Base-by-base conservation (phyloP, 2,888 invertebrate species). In the Smittia aterrima region DNA sequence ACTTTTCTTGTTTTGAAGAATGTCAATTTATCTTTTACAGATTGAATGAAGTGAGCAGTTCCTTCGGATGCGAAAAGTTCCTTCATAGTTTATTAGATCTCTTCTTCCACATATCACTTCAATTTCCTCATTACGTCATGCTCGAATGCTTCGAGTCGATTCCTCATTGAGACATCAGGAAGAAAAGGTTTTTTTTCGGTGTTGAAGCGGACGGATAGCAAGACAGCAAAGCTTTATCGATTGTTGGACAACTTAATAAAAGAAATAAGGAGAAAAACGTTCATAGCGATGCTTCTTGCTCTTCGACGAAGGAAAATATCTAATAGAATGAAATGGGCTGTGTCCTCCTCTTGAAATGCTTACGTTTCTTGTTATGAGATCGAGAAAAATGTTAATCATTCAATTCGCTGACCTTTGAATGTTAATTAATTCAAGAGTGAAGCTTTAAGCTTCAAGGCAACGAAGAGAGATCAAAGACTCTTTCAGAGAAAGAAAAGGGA, bases 101-200 rank as follows among this genome's bases (percentile, higher is more conserved):
- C 16, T 47, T 47, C 47, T 47, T 11, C 47, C 47, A 47, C 47
- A 47, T 16, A 16, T 47, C 16, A 47, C 47, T 47, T 47, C 47
- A 47, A 47, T 47, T 47, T 47, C 47, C 47, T 47, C 47, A 47
- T 47, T 47, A 47, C 47, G 47, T 47, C 47, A 47, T 47, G 47
- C 47, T 16, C 47, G 16, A 11, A 47, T 47, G 11, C 47, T 47
- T 47, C 11, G 2, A 3, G 2, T 16, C 47, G 16, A n/a, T 47
- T 47, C 47, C 47, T 47, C 47, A 47, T 47, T 47, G 47, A 47
- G 16, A n/a, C 47, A 47, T 47, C 47, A 47, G 11, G 47, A 47
- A 16, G 16, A 32, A 32, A 32, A 9, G 32, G n/a, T n/a, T n/a
- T n/a, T n/a, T 32, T 32, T 32, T 32, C 16, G 47, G 16, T 47